phyloP scores from a whole-genome alignment of 2,113 vertebrate species.

The Ictidomys tridecemlineatus region DNA sequence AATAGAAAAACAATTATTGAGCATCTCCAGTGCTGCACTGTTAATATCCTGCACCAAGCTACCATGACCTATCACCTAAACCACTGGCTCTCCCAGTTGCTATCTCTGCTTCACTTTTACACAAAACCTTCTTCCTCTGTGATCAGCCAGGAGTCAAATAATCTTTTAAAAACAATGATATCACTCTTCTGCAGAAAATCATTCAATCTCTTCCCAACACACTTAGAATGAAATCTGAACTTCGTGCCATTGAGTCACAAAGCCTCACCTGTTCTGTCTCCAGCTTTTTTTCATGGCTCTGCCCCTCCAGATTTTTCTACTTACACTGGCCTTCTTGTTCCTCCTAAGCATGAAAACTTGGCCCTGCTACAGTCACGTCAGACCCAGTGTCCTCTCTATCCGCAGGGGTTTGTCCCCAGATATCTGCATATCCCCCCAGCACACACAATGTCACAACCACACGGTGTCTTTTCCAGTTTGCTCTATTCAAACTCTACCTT shows the following conservation, averaged over 20 bases:
- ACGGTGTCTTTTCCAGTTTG: neutral
- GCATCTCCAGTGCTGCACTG: too few relatives aligned
- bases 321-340: neutral
- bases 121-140: neutral
- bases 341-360: neutral
- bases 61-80: neutral
- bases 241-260: neutral
- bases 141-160: neutral
- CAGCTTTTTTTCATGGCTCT: neutral
- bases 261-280: neutral
- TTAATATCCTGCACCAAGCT: neutral
- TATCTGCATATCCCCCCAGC: neutral
- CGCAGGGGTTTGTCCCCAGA: neutral
- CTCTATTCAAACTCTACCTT: neutral
- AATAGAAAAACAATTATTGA: too few relatives aligned
- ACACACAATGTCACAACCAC: neutral
- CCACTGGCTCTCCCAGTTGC: neutral
- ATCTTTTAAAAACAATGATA: neutral
- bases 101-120: neutral
- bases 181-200: neutral
- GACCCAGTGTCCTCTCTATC: neutral
- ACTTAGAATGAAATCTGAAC: neutral
- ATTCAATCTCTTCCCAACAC: neutral
- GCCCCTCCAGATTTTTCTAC: fast-evolving
- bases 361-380: neutral